These are phyloP conservation scores for Chiroxiphia lanceolata DNA, from an alignment of 2,797 vertebrate genomes.

Conservation along the genomic window DNA sequence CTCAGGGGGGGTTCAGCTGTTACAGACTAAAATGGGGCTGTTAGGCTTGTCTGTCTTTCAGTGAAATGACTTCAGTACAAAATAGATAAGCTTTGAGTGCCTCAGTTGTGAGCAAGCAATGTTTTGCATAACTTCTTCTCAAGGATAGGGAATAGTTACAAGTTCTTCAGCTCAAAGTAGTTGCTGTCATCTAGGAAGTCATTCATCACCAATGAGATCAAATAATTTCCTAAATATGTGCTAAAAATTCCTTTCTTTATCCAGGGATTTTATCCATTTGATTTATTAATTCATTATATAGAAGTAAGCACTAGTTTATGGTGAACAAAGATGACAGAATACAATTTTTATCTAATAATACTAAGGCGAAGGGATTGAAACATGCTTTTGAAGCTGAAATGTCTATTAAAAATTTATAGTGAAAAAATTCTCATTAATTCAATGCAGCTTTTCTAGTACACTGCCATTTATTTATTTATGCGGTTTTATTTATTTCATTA, in stretches of 20 bases:
- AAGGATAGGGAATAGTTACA: background rate
- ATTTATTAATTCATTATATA: background rate
- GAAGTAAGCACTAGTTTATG: background rate
- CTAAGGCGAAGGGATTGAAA: background rate
- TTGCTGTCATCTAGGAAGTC: background rate
- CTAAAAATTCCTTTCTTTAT: background rate
- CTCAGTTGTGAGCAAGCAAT: background rate
- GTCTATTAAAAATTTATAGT: background rate
- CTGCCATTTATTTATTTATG: background rate
- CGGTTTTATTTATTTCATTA: background rate
- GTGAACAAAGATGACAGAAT: background rate
- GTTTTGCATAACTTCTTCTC: background rate
- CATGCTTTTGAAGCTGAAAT: background rate
- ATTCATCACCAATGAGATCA: background rate
- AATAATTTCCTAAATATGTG: background rate
- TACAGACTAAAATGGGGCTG: background rate
- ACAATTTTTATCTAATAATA: background rate
- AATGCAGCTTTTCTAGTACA: background rate
- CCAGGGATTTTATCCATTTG: background rate
- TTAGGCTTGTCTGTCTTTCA: background rate
- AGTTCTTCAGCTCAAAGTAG: background rate
- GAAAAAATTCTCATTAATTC: background rate
- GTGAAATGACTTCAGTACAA: background rate
- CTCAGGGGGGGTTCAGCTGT: background rate
- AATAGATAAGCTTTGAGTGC: rapidly evolving